These are phyloP conservation scores for Apis dorsata DNA, from an alignment of 1,140 invertebrate genomes.

Conservation along the genomic window DNA sequence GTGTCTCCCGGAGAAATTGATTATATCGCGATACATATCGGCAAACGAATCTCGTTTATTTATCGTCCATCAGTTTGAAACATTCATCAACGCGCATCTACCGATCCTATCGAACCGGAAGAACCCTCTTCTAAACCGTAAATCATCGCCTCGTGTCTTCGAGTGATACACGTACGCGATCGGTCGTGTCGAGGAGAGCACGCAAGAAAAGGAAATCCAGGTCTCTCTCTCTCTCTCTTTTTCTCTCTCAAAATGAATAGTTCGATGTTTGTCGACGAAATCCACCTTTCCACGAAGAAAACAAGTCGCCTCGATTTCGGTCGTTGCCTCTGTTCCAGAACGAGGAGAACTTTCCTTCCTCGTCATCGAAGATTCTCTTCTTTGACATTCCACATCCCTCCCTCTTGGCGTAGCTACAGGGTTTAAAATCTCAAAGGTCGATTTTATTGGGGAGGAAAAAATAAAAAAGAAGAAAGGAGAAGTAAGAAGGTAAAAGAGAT, in stretches of 20 bases:
- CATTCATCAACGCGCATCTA: not conserved
- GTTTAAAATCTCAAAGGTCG: not conserved
- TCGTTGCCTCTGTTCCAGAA: not conserved
- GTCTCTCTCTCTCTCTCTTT: no score
- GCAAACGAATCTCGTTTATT: not conserved
- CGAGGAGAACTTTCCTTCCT: not conserved
- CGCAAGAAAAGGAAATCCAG: constrained; percentile 34
- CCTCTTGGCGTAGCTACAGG: no score
- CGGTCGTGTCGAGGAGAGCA: not conserved
- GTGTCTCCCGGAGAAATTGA: not conserved
- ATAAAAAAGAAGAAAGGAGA: no score
- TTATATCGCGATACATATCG: not conserved
- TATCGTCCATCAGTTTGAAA: not conserved
- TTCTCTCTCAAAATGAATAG: constrained; percentile 2
- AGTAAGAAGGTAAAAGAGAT: no score
- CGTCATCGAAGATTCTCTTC: not conserved
- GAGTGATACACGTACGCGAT: constrained; percentile 32
- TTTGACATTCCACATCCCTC: not conserved
- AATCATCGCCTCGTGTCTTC: not conserved
- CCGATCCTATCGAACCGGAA: no score
- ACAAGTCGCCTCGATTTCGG: constrained; percentile 15
- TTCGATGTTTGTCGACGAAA: constrained; percentile 13
- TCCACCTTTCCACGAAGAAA: constrained; percentile 4
- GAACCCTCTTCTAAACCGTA: not conserved
- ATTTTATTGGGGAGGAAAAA: no score